Conservation (phyloP, 2,797 vertebrate species). For the Artibeus jamaicensis region DNA sequence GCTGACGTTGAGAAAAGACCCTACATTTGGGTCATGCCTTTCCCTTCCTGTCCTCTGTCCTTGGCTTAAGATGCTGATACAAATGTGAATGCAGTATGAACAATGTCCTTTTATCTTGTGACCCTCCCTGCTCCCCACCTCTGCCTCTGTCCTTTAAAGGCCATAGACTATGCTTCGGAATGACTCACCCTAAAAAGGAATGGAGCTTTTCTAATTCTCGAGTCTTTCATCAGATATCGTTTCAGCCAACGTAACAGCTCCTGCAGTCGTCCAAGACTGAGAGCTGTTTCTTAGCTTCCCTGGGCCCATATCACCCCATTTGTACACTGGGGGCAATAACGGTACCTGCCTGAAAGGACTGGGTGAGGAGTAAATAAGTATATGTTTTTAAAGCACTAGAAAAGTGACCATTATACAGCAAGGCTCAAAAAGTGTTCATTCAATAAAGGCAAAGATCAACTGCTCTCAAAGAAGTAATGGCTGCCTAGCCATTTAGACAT, state of each 20-base stretch:
- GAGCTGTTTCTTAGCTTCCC: neutral
- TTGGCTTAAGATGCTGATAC: neutral
- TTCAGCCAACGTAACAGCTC: neutral
- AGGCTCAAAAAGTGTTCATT: neutral
- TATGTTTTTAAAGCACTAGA: neutral
- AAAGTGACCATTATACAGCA: neutral
- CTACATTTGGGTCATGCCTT: neutral
- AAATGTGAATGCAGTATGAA: neutral
- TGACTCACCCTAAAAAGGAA: neutral
- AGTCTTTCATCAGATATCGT: neutral
- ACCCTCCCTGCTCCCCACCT: neutral
- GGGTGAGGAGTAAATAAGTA: neutral
- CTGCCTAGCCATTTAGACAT: neutral
- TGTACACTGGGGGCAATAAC: neutral
- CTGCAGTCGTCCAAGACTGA: neutral
- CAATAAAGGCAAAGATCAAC: neutral
- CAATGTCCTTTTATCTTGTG: neutral
- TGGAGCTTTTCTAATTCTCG: neutral
- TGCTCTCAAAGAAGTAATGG: neutral
- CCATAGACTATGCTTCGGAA: neutral
- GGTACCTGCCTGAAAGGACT: neutral
- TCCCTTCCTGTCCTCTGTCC: neutral
- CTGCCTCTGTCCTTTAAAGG: neutral
- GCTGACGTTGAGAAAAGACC: neutral
- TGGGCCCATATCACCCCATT: neutral